Evolutionary conservation across 2,113 vertebrate species (phyloP).

Genomic region (Coracopsis vasa): DNA sequence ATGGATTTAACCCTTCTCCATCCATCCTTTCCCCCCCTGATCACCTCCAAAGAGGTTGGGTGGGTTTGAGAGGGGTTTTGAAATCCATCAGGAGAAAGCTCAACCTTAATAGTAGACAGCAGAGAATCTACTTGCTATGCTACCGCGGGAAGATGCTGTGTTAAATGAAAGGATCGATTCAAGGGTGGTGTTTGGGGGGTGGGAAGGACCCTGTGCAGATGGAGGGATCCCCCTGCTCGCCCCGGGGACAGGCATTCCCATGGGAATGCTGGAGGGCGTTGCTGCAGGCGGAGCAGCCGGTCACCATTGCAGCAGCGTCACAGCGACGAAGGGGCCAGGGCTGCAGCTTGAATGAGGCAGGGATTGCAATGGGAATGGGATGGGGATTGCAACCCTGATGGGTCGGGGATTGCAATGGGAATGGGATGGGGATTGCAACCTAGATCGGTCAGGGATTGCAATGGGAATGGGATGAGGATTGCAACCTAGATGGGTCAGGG

Average conservation of each 20-base stretch:
- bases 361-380: not conserved
- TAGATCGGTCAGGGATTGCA: not conserved
- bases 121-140: accelerated
- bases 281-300: not conserved
- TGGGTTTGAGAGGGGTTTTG: not conserved
- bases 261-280: not conserved
- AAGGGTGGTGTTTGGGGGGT: accelerated
- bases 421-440: not conserved
- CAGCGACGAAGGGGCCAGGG: not conserved
- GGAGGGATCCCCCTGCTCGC: not conserved
- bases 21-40: not conserved
- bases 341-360: not conserved
- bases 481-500: not conserved
- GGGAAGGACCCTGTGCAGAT: not conserved
- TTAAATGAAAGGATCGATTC: not conserved
- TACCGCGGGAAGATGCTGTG: not conserved
- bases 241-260: accelerated
- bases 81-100: accelerated
- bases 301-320: not conserved
- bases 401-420: accelerated
- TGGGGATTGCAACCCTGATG: not conserved
- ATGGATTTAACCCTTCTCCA: not conserved
- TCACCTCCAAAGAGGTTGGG: accelerated
- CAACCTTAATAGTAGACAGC: not conserved
- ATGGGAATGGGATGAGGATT: accelerated